Conservation (phyloP, 2,888 invertebrate genomes). For the Acleris sparsana region DNA sequence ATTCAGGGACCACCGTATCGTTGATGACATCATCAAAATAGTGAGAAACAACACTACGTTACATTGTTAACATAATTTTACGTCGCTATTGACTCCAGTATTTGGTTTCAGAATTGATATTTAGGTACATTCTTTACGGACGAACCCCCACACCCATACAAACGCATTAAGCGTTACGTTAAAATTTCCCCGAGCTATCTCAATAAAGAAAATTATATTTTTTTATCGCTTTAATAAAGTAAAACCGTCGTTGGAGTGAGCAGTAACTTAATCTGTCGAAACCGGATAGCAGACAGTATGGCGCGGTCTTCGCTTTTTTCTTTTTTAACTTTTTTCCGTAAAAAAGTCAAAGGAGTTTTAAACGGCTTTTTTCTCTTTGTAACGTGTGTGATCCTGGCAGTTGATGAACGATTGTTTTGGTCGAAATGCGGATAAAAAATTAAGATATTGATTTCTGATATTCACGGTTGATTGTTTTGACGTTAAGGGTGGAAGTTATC, state of each 20-base stretch:
- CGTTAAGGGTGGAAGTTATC: constrained; percentile 16
- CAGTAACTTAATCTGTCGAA: constrained; percentile 78
- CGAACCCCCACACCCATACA: constrained; percentile 21
- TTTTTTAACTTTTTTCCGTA: constrained; percentile 65
- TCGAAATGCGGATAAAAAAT: constrained; percentile 39
- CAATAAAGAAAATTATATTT: constrained; percentile 72
- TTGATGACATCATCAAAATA: constrained; percentile 1
- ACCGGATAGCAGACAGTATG: constrained; percentile 83
- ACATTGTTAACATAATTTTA: constrained; percentile 26
- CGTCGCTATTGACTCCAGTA: constrained; percentile 7
- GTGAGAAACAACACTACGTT: constrained; percentile 1
- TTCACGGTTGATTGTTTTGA: constrained; percentile 15
- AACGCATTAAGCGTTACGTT: constrained; percentile 21
- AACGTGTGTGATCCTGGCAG: constrained; percentile 68
- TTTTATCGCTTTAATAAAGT: constrained; percentile 67
- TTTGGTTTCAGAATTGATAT: constrained; percentile 41
- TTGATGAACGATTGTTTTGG: constrained; percentile 67
- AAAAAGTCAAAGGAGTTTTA: constrained; percentile 72
- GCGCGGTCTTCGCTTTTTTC: constrained; percentile 77
- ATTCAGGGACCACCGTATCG: not conserved
- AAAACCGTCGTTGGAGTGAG: constrained; percentile 61
- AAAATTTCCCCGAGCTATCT: constrained; percentile 54
- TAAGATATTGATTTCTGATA: constrained; percentile 33
- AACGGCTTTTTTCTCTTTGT: constrained; percentile 63
- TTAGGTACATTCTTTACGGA: constrained; percentile 20